These are phyloP conservation scores for Montifringilla adamsi DNA, from an alignment of 2,113 vertebrate species.

Conservation along the genomic window DNA sequence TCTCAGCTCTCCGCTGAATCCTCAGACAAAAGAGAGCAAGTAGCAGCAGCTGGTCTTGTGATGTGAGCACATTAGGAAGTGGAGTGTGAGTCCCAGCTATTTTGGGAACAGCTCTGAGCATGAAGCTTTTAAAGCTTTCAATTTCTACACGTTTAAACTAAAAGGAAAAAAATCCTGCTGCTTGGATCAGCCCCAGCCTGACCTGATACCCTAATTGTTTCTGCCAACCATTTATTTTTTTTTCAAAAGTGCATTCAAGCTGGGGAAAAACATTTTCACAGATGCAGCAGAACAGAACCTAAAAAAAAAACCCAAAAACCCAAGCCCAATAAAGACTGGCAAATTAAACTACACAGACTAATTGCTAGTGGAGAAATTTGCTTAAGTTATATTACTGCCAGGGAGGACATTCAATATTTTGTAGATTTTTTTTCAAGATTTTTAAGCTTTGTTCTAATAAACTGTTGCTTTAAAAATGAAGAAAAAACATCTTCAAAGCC, in stretches of 20 bases:
- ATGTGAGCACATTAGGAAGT: slow-evolving; percentile 17
- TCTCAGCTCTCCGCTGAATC: background rate
- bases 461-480: slow-evolving; percentile 56
- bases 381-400: background rate
- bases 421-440: background rate
- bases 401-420: background rate
- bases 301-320: background rate
- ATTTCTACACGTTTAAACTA: background rate
- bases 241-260: background rate
- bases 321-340: background rate
- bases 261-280: slow-evolving; percentile 21
- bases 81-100: background rate
- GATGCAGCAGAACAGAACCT: background rate
- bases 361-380: background rate
- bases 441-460: background rate
- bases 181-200: slow-evolving; percentile 25
- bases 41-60: background rate
- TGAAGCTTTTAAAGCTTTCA: slow-evolving; percentile 18
- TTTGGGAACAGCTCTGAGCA: background rate
- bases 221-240: background rate
- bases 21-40: slow-evolving; percentile 17
- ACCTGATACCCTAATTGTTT: slow-evolving; percentile 6
- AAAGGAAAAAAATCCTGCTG: background rate
- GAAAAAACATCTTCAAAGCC: slow-evolving; percentile 56
- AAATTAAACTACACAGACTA: background rate